Evolutionary conservation across 2,113 vertebrate genomes (phyloP).

Genomic region (Lanius collurio): DNA sequence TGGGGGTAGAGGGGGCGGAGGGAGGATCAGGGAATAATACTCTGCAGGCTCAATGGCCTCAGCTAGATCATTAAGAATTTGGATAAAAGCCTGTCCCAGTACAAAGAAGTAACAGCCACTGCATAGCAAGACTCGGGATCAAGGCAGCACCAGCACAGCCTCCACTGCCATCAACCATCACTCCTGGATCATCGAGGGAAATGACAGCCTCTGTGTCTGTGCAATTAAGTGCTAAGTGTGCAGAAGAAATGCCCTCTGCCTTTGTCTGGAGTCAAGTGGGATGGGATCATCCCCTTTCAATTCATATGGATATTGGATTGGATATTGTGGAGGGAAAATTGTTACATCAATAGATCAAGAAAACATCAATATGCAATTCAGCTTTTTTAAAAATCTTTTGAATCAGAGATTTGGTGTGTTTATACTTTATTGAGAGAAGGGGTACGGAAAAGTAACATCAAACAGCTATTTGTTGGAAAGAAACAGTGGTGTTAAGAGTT

Average conservation of each 20-base stretch:
- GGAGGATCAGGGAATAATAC: background rate
- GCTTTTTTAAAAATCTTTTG: background rate
- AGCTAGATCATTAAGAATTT: background rate
- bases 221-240: background rate
- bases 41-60: background rate
- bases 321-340: background rate
- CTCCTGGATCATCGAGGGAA: background rate
- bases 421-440: background rate
- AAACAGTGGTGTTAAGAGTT: background rate
- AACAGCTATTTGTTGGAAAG: background rate
- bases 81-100: background rate
- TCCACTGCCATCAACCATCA: accelerated
- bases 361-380: background rate
- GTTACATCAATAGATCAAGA: background rate
- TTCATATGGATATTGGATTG: background rate
- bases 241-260: background rate
- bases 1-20: background rate
- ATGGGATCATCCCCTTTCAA: background rate
- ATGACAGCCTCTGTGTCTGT: background rate
- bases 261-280: background rate
- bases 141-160: background rate
- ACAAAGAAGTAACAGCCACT: background rate
- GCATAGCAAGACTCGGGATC: background rate
- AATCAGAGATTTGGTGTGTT: background rate
- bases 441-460: background rate